phyloP scores from a whole-genome alignment of 1,140 invertebrate genomes.

The Venturia canescens region DNA sequence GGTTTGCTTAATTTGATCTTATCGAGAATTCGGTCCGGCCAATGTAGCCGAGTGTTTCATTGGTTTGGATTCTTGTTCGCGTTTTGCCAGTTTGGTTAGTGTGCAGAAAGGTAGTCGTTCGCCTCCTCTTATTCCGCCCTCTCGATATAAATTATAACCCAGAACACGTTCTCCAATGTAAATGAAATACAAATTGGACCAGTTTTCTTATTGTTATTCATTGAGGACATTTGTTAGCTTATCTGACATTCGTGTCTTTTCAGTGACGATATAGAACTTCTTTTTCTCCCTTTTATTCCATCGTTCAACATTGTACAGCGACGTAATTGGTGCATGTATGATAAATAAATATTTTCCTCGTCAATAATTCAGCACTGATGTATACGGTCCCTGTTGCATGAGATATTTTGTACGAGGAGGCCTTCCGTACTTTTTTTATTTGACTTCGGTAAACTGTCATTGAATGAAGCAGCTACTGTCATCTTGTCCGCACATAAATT shows the following conservation, averaged over 20 bases:
- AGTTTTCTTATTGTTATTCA: conserved; percentile 70
- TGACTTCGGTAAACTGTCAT: too few relatives aligned
- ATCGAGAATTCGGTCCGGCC: conserved; percentile 41
- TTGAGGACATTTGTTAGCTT: conserved; percentile 71
- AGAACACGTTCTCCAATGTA: conserved; percentile 62
- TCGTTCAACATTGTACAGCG: background rate
- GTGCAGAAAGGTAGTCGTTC: conserved; percentile 39
- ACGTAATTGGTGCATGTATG: conserved; percentile 30
- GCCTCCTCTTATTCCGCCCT: conserved; percentile 14
- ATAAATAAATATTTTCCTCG: background rate
- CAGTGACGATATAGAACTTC: conserved; percentile 22
- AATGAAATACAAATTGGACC: conserved; percentile 70
- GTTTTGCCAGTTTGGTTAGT: conserved; percentile 29
- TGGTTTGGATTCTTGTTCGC: background rate
- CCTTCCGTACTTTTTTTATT: too few relatives aligned
- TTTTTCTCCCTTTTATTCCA: background rate
- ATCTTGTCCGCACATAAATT: too few relatives aligned
- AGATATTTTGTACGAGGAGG: too few relatives aligned
- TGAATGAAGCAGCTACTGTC: too few relatives aligned
- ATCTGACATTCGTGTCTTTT: conserved; percentile 63
- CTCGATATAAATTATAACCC: conserved; percentile 63
- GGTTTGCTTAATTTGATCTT: conserved; percentile 55
- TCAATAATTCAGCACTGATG: background rate
- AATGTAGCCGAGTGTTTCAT: conserved; percentile 30
- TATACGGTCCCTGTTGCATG: too few relatives aligned